Conservation (phyloP, 2,888 invertebrate species). For the Calephelis perditalis region DNA sequence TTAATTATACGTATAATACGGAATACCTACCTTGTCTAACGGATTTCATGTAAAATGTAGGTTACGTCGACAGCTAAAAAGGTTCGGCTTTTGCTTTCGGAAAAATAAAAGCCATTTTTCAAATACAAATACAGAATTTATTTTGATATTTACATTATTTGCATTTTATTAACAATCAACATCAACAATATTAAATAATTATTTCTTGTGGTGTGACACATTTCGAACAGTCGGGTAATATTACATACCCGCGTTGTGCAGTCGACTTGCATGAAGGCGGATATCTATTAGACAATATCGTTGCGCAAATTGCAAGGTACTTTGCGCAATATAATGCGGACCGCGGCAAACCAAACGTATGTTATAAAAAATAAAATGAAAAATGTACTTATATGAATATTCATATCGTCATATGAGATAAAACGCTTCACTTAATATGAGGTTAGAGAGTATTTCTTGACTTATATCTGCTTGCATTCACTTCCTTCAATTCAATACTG, state of each 20-base stretch:
- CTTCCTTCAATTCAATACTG: no score
- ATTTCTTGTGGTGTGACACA: conserved; percentile 71
- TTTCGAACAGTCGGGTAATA: conserved; percentile 65
- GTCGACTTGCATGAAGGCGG: conserved; percentile 27
- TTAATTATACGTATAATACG: no score
- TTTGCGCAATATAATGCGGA: no score
- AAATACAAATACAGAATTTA: conserved; percentile 85
- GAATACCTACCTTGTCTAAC: no score
- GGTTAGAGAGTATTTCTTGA: no score
- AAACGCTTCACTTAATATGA: no score
- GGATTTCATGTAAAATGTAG: neutral
- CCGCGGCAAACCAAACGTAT: no score
- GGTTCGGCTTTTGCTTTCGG: no score
- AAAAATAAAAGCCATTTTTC: conserved; percentile 39
- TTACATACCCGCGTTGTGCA: conserved; percentile 49
- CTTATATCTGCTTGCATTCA: no score
- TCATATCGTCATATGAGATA: no score
- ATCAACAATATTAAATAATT: conserved; percentile 85
- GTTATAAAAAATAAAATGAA: no score
- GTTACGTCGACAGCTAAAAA: neutral
- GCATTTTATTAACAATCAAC: conserved; percentile 88
- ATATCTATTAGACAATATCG: neutral
- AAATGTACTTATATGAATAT: no score
- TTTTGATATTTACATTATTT: conserved; percentile 85
- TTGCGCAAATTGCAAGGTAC: neutral